These are phyloP conservation scores for Amblyopsis hoosieri DNA, from an alignment of 2,797 vertebrate species.

Conservation along the genomic window DNA sequence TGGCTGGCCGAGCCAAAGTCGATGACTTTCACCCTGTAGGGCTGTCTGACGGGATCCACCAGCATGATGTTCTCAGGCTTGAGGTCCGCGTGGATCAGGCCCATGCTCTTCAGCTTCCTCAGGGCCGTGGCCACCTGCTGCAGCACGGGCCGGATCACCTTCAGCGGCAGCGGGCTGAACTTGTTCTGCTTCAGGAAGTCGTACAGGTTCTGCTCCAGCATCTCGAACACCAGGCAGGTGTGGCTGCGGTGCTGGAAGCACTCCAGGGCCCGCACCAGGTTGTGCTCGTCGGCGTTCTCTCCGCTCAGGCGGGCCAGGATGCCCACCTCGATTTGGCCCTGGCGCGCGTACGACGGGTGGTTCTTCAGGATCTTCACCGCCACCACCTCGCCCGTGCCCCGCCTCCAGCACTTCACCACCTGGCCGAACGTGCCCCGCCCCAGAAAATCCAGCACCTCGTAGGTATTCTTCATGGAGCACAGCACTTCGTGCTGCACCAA, in stretches of 20 bases:
- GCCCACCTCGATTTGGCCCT: slow-evolving; percentile 98
- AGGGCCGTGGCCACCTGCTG: slow-evolving; percentile 98
- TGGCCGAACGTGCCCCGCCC: slow-evolving; percentile 98
- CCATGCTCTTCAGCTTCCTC: slow-evolving; percentile 97
- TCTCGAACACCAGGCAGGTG: slow-evolving; percentile 98
- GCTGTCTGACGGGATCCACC: slow-evolving; percentile 96
- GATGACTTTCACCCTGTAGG: slow-evolving; percentile 98
- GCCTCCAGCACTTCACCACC: slow-evolving; percentile 99
- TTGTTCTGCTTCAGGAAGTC: slow-evolving; percentile 99
- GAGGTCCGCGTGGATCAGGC: slow-evolving; percentile 98
- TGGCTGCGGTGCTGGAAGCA: slow-evolving; percentile 99
- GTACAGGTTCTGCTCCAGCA: slow-evolving; percentile 98
- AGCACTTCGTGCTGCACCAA: slow-evolving; percentile 96
- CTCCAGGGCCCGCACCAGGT: slow-evolving; percentile 96
- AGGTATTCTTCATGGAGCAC: slow-evolving; percentile 98
- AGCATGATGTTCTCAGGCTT: slow-evolving; percentile 99
- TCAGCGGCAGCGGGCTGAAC: slow-evolving; percentile 96
- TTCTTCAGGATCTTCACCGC: slow-evolving; percentile 98
- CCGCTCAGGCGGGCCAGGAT: slow-evolving; percentile 95
- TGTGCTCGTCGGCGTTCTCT: slow-evolving; percentile 96
- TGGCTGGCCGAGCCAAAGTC: slow-evolving; percentile 99
- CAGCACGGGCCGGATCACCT: slow-evolving; percentile 96
- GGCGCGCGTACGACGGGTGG: slow-evolving; percentile 96
- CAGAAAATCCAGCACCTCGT: slow-evolving; percentile 98
- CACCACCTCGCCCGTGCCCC: slow-evolving; percentile 94